Percentiles rank a stretch among this genome's conserved stretches.
Evolutionary conservation across 30 jellyfish, hydroid and myxozoan genomes (phyloP).

Genomic region (Kudoa iwatai): DNA sequence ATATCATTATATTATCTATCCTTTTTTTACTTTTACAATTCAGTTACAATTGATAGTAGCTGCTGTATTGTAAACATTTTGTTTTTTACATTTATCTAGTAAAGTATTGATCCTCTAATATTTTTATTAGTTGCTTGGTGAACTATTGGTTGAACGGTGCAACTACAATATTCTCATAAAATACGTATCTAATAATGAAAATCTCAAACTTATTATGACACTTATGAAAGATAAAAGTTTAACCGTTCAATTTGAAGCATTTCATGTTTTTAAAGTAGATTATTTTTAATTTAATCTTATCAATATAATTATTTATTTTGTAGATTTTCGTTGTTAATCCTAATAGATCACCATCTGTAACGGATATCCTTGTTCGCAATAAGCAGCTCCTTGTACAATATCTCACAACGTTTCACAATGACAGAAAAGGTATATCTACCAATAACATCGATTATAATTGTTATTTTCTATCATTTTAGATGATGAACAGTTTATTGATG

Average conservation of each 20-base stretch:
- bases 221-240: conserved; percentile 42
- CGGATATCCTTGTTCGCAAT: conserved; percentile 32
- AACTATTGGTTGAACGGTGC: conserved; percentile 44
- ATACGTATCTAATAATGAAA: conserved; percentile 50
- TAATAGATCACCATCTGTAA: conserved; percentile 36
- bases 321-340: conserved; percentile 92
- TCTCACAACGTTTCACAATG: conserved; percentile 38
- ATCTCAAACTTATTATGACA: conserved; percentile 63
- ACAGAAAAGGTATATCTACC: conserved; percentile 51
- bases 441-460: no score
- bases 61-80: no score
- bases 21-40: no score
- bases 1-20: no score
- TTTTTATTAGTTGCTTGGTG: conserved; percentile 33
- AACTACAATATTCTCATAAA: conserved; percentile 46
- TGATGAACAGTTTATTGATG: conserved; percentile 88
- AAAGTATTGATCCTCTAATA: no score
- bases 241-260: conserved; percentile 61
- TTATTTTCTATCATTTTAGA: no score
- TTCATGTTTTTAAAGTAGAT: conserved; percentile 59
- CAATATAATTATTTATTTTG: neutral
- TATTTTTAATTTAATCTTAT: neutral
- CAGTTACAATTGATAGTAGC: no score
- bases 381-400: conserved; percentile 40
- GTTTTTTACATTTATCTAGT: no score